Base-by-base conservation (phyloP, 2,888 invertebrate species). In the Congeria kusceri region DNA sequence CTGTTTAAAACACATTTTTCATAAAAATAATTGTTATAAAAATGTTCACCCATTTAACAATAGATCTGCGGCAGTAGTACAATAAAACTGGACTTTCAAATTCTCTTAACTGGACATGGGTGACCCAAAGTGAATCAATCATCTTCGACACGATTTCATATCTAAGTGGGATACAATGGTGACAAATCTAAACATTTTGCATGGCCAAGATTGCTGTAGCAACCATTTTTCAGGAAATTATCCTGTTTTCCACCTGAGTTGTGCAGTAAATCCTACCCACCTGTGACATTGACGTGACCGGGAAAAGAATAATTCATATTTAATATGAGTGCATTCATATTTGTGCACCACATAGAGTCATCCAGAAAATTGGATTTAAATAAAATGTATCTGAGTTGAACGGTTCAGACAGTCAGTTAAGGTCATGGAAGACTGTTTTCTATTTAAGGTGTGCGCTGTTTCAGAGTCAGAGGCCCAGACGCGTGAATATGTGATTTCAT, bases 241-340 rank as follows among this genome's bases (percentile, higher is more conserved):
- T 59, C 59, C 28, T 73, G 49, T 78, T 69, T 78, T 78, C 73
- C 69, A 65, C 73, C 46, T 58, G 28, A 64, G 46, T 69, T 62
- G 25, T 46, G 57, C 56, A 44, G 56, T 73, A 69, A 53, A 78
- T 78, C 64, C 59, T 44, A 73, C 64, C 57, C 78, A 78, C 78
- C 78, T 78, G 78, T 56, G 72, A 73, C 78, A 64, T 69, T 23
- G n/a, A 20, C 56, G 65, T n/a, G n/a, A 57, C 44, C 39, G 32
- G 27, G 25, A 57, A n/a, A 27, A 5, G 57, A 67, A 67, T 67
- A 57, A 67, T 67, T 67, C 57, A 67, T 32, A 32, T 67, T 46
- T 62, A 39, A 67, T 67, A 58, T 58, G 53, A 23, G 53, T 53
- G 53, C 53, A 53, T 20, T 15, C 23, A 53, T 53, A 9, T 53